Percentiles rank a stretch among this genome's conserved stretches.
These are phyloP conservation scores for Euzetes globulus DNA, from an alignment of 2,888 invertebrate genomes.

Conservation along the genomic window DNA sequence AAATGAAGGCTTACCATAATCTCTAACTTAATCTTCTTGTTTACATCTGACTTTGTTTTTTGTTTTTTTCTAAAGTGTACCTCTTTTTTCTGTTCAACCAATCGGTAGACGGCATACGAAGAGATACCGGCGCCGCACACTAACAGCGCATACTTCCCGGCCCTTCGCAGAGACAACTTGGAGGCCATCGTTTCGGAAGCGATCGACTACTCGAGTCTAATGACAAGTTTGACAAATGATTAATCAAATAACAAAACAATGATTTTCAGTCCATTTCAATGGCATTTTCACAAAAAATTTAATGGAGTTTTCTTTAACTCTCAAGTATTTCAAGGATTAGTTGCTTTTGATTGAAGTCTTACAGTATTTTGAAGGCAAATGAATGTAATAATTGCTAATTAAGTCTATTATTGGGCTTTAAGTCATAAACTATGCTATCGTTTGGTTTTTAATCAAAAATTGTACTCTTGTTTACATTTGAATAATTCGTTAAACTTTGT, in stretches of 20 bases:
- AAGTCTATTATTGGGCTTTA: not conserved
- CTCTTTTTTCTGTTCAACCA: slow-evolving; percentile 31
- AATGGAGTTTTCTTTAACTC: no score
- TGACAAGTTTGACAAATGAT: not conserved
- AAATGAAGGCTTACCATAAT: not conserved
- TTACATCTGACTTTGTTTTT: not conserved
- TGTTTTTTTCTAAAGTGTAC: slow-evolving; percentile 28
- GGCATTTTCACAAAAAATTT: no score
- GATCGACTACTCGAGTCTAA: not conserved
- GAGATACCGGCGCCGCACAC: slow-evolving; percentile 29
- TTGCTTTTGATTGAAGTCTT: no score
- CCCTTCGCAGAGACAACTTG: not conserved
- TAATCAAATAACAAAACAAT: not conserved
- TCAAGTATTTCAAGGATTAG: no score
- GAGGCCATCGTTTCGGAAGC: not conserved
- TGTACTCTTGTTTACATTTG: not conserved
- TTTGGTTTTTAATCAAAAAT: not conserved
- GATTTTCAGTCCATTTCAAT: no score
- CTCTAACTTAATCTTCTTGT: not conserved
- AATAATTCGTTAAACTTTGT: no score
- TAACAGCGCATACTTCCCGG: not conserved
- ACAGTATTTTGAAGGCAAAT: no score
- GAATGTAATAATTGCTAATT: not conserved
- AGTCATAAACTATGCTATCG: not conserved
- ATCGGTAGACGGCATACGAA: slow-evolving; percentile 21